Evolutionary conservation across 1,140 invertebrate species (phyloP).

Genomic region (Eupeodes corollae): DNA sequence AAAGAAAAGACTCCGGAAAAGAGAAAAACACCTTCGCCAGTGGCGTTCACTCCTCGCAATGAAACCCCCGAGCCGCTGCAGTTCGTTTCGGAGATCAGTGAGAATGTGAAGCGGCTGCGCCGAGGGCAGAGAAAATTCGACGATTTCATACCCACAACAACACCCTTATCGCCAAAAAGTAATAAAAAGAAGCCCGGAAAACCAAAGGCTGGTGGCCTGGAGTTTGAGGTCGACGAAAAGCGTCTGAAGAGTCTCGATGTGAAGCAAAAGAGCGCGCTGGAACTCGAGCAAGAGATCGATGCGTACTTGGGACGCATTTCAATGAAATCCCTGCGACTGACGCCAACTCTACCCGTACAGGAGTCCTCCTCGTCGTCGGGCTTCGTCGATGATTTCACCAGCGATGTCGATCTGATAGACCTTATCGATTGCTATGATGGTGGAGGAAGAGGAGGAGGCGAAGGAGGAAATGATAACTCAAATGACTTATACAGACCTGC

Average conservation of each 20-base stretch:
- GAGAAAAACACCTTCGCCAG: constrained; percentile 8
- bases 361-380: not conserved
- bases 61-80: constrained; percentile 10
- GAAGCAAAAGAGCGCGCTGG: constrained; percentile 17
- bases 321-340: not conserved
- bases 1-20: constrained; percentile 1
- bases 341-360: not conserved
- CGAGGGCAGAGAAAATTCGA: constrained; percentile 33
- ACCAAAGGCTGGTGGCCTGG: constrained; percentile 15
- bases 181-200: not conserved
- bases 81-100: constrained; percentile 31
- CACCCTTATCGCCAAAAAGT: not conserved
- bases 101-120: constrained; percentile 30
- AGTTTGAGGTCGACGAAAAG: constrained; percentile 27
- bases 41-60: not conserved
- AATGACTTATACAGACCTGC: constrained; percentile 8
- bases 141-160: constrained; percentile 16
- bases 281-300: constrained; percentile 25
- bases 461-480: not conserved
- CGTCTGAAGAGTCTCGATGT: constrained; percentile 18
- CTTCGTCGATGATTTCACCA: constrained; percentile 15
- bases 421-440: constrained; percentile 8
- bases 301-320: constrained; percentile 20
- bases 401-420: constrained; percentile 30
- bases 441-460: not conserved